Evolutionary conservation across 2,113 vertebrate genomes (phyloP).

Genomic region (Prunella himalayana): DNA sequence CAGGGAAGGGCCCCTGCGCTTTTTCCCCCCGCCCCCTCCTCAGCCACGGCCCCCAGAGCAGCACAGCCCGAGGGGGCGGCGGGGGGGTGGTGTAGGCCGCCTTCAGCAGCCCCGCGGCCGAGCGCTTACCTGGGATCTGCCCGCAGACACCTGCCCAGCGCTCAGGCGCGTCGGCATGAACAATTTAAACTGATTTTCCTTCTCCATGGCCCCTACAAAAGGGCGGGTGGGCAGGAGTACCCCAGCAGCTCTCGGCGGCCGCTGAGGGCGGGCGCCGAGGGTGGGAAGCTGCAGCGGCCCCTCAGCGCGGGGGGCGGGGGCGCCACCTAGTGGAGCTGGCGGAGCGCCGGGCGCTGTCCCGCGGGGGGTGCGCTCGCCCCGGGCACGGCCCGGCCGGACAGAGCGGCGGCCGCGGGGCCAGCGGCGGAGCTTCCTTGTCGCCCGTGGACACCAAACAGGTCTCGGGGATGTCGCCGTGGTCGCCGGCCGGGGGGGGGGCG

Average conservation of each 20-base stretch:
- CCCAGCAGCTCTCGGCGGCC: not conserved
- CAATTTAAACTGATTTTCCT: slow-evolving; percentile 52
- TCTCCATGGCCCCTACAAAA: slow-evolving; percentile 29
- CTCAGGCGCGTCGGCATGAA: slow-evolving; percentile 56
- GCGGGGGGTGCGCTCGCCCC: no score
- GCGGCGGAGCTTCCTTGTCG: no score
- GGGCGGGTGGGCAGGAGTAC: accelerated
- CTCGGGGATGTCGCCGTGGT: not conserved
- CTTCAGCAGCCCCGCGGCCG: not conserved
- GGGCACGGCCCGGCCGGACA: not conserved
- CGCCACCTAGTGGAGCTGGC: not conserved
- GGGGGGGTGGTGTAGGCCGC: no score
- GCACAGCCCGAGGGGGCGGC: not conserved
- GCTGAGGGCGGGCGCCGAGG: not conserved
- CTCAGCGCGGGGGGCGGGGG: not conserved
- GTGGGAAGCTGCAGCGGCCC: not conserved
- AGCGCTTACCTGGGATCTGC: slow-evolving; percentile 39
- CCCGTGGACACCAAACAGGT: not conserved
- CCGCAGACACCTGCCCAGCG: slow-evolving; percentile 43
- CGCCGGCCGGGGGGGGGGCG: no score
- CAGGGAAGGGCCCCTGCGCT: not conserved
- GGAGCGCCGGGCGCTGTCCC: no score
- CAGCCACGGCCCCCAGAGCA: not conserved
- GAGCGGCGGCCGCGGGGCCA: not conserved
- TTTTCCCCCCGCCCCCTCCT: no score